phyloP scores from a whole-genome alignment of 2,888 invertebrate species.

The Zelleria hepariella region DNA sequence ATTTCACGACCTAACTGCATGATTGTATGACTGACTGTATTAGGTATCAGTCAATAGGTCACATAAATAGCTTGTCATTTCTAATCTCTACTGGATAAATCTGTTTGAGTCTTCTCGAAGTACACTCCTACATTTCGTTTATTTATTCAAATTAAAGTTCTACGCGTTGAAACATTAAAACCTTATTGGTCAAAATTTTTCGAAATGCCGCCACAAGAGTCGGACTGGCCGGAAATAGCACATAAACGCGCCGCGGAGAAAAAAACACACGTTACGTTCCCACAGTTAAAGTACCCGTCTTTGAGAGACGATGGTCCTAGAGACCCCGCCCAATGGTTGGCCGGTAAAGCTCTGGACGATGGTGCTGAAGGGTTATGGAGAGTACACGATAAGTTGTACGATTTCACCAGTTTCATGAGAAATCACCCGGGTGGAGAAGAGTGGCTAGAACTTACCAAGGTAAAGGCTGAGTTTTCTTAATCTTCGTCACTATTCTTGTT shows the following conservation, averaged over 20 bases:
- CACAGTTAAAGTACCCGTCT: slow-evolving; percentile 64
- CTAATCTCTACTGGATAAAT: too few species aligned
- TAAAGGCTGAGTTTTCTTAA: too few species aligned
- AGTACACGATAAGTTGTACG: slow-evolving; percentile 83
- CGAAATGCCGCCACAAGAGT: slow-evolving; percentile 27
- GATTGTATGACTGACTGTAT: not conserved
- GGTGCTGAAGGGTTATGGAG: slow-evolving; percentile 85
- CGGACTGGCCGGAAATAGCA: slow-evolving; percentile 25
- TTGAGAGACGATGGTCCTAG: slow-evolving; percentile 44
- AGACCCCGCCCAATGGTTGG: slow-evolving; percentile 71
- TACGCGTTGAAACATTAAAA: too few species aligned
- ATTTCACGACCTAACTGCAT: not conserved
- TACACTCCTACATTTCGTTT: too few species aligned
- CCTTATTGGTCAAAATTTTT: too few species aligned
- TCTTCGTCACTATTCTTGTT: too few species aligned
- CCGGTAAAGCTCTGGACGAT: slow-evolving; percentile 76
- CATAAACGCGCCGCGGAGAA: slow-evolving; percentile 35
- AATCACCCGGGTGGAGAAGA: slow-evolving; percentile 89
- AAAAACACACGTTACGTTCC: slow-evolving; percentile 52
- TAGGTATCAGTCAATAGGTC: not conserved
- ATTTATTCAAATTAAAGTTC: not conserved
- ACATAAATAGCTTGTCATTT: not conserved
- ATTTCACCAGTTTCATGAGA: slow-evolving; percentile 82
- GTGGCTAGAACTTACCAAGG: slow-evolving; percentile 59
- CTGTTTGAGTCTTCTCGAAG: too few species aligned